These are phyloP conservation scores for Aselliscus stoliczkanus DNA, from an alignment of 2,797 vertebrate species.

Conservation along the genomic window DNA sequence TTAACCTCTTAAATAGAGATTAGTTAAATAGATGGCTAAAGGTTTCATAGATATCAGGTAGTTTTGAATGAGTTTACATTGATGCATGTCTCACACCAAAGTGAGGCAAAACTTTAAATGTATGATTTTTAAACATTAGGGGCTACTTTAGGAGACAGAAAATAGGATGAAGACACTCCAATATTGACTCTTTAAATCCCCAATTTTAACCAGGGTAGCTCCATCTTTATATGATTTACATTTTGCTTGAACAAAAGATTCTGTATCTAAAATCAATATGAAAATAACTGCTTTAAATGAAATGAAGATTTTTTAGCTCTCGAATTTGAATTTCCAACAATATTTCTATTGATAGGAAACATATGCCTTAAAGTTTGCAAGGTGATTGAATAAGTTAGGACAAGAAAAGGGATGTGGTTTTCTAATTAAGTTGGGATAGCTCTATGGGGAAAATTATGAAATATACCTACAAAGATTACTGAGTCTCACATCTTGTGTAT, in stretches of 20 bases:
- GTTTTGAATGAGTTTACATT: not conserved
- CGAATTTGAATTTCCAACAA: not conserved
- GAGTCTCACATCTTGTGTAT: not conserved
- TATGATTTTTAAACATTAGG: not conserved
- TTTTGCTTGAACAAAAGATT: not conserved
- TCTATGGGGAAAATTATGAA: not conserved
- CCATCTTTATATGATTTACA: not conserved
- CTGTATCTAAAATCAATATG: not conserved
- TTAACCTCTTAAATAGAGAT: not conserved
- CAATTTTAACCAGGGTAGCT: not conserved
- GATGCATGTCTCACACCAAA: not conserved
- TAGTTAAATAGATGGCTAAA: not conserved
- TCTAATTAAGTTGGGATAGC: not conserved
- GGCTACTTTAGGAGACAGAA: not conserved
- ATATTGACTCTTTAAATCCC: not conserved
- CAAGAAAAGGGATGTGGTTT: not conserved
- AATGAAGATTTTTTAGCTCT: not conserved
- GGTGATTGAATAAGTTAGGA: not conserved
- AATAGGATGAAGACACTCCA: not conserved
- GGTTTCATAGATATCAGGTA: not conserved
- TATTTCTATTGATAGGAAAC: not conserved
- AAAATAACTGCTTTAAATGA: not conserved
- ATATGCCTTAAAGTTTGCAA: not conserved
- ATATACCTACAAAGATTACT: not conserved
- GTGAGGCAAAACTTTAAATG: not conserved